Evolutionary conservation across 2,113 vertebrate genomes (phyloP).

Genomic region (Thermophis baileyi): DNA sequence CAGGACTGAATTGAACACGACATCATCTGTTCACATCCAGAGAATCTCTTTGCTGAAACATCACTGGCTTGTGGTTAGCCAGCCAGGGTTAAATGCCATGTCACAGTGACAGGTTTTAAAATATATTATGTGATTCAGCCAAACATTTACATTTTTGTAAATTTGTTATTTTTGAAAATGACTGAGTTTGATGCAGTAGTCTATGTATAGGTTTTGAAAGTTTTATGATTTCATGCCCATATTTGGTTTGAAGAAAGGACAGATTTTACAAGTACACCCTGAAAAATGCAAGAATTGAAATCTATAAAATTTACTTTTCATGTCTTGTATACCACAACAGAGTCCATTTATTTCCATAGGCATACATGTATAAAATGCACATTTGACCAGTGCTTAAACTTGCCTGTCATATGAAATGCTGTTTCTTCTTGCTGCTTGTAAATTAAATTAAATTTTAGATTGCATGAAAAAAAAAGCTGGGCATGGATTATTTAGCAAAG

Average conservation of each 20-base stretch:
- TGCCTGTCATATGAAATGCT: constrained; percentile 20
- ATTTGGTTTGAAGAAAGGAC: not conserved
- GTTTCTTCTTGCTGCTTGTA: constrained; percentile 37
- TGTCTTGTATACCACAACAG: not conserved
- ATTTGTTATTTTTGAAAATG: not conserved
- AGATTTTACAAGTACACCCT: not conserved
- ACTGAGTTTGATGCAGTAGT: not conserved
- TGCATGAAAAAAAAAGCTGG: constrained; percentile 43
- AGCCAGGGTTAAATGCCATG: not conserved
- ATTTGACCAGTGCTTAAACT: constrained; percentile 29
- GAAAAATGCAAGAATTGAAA: not conserved
- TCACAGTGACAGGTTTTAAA: not conserved
- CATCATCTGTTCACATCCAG: not conserved
- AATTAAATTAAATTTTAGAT: constrained; percentile 68
- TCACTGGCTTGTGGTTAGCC: not conserved
- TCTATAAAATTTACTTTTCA: not conserved
- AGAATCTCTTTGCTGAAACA: not conserved
- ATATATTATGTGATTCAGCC: not conserved
- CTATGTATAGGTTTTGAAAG: not conserved
- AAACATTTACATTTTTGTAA: not conserved
- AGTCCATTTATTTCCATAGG: constrained; percentile 39
- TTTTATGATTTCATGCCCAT: not conserved
- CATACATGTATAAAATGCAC: constrained; percentile 9
- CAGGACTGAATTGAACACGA: not conserved
- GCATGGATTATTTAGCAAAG: constrained; percentile 51